These are phyloP conservation scores for Lutjanus erythropterus DNA, from an alignment of 2,113 vertebrate genomes.

Conservation along the genomic window DNA sequence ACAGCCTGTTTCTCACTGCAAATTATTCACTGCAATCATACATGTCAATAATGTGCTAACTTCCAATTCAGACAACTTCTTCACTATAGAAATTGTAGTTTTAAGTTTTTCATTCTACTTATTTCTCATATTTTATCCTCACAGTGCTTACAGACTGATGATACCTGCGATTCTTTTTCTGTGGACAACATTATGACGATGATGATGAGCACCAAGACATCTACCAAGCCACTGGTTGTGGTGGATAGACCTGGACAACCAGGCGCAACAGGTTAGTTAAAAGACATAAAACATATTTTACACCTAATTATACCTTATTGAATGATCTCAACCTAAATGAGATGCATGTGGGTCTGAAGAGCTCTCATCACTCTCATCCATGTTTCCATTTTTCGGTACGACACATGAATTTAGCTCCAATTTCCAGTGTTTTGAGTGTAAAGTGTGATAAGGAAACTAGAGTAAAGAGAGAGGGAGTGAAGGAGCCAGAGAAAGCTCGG, in stretches of 20 bases:
- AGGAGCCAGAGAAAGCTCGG: slow-evolving; percentile 26
- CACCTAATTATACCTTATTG: not conserved
- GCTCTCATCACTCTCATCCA: too few species aligned
- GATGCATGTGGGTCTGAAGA: not conserved
- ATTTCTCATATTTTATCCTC: not conserved
- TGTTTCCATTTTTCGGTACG: not conserved
- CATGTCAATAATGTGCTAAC: too few species aligned
- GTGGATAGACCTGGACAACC: slow-evolving; percentile 47
- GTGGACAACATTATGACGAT: slow-evolving; percentile 87
- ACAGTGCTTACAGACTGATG: slow-evolving; percentile 90
- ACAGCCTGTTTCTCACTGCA: too few species aligned
- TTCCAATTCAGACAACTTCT: not conserved
- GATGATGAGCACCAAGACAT: slow-evolving; percentile 90
- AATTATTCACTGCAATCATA: too few species aligned
- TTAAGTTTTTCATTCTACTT: not conserved
- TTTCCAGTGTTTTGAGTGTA: not conserved
- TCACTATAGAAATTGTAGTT: not conserved
- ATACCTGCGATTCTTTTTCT: slow-evolving; percentile 87
- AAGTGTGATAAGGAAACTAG: slow-evolving; percentile 30
- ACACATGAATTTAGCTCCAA: not conserved
- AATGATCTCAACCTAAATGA: not conserved
- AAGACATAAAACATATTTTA: not conserved
- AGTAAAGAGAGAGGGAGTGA: slow-evolving; percentile 3
- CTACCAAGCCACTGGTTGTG: slow-evolving; percentile 89
- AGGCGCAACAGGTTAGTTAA: slow-evolving; percentile 31